Base-by-base conservation (phyloP, 2,113 vertebrate species). In the Pseudolaguvia tuberculata region DNA sequence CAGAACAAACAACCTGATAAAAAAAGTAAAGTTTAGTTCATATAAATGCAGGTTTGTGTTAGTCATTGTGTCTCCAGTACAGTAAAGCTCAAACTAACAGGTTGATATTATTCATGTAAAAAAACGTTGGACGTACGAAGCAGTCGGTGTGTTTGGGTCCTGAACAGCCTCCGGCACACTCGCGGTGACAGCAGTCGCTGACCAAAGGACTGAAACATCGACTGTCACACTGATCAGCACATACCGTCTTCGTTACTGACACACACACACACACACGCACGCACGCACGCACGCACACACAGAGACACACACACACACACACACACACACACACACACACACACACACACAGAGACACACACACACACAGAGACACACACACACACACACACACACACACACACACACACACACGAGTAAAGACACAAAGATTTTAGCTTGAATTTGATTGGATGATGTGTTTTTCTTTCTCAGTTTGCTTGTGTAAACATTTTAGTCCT, bases 171-270 rank as follows among this genome's bases (percentile, higher is more conserved):
- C 96, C 96, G 0, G 95, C 96, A 0, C 96, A 98, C 82, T 97
- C 96, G 1, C 95, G 91, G 78, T 98, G 95, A 85, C 96, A 98
- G 87, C 96, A 98, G 90, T 98, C 93, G 0, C 95, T 97, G 84
- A 98, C 94, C 21, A 94, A 98, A 27, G 95, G 94, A 55, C 96
- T 94, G 0, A 95, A 98, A 87, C 96, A 98, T 71, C 95, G 93
- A 27, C 95, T 94, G 25, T 98, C 96, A 72, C 96, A 98, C 86
- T 98, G 96, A 83, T 98, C 94, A 0, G 95, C 96, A 57, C 96
- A 98, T 86, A 98, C 95, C 0, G 94, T 96, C 90, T 94, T 96
- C 0, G 96, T 98, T 84, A 98, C 95, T 97, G n/a, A n/a, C n/a
- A n/a, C n/a, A n/a, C 79, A 98, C 86, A 10, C 97, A 99, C 48